Conservation (phyloP, 2,797 vertebrate genomes). For the Peromyscus aztecus region DNA sequence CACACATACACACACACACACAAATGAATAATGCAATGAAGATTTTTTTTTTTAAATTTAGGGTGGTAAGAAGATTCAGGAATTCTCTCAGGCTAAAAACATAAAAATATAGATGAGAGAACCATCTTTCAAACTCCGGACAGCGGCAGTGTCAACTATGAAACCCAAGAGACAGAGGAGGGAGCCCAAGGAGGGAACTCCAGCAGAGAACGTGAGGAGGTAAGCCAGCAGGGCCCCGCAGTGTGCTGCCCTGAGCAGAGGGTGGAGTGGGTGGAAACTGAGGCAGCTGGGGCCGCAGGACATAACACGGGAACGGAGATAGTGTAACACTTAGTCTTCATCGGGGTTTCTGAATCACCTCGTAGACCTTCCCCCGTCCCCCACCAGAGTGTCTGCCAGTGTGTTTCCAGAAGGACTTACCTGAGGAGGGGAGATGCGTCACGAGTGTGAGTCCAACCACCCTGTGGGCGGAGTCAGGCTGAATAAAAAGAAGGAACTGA, state of each 20-base stretch:
- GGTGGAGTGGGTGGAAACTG: not conserved
- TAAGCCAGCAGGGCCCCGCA: not conserved
- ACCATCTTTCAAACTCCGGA: not conserved
- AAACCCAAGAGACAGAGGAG: not conserved
- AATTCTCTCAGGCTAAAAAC: not conserved
- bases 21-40: not conserved
- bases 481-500: not conserved
- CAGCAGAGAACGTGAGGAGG: not conserved
- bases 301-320: not conserved
- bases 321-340: too few relatives aligned
- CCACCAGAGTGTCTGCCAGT: too few relatives aligned
- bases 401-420: not conserved
- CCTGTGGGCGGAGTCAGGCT: not conserved
- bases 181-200: not conserved
- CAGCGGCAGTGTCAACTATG: not conserved
- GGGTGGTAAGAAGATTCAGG: not conserved
- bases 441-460: not conserved
- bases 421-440: not conserved
- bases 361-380: not conserved
- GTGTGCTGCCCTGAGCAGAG: too few relatives aligned
- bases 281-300: not conserved
- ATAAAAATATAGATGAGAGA: not conserved
- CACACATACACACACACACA: not conserved
- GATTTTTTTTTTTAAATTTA: not conserved
- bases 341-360: not conserved